Conservation (phyloP, 2,888 invertebrate species). For the Drosophila paramelanica region DNA sequence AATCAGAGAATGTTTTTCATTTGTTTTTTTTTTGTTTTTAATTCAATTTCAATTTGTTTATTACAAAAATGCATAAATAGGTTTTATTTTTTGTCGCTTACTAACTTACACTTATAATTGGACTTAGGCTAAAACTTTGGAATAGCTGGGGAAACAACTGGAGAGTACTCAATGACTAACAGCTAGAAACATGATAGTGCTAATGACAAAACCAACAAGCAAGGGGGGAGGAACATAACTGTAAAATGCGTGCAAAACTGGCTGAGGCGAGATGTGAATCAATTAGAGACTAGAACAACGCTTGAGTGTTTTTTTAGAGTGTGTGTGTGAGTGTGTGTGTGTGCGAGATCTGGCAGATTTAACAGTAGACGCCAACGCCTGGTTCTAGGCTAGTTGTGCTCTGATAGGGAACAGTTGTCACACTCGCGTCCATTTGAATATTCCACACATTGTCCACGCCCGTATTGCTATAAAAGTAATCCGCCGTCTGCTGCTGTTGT, state of each 20-base stretch:
- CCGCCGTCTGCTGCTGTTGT: constrained; percentile 65
- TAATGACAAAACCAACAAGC: constrained; percentile 63
- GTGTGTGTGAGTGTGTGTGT: constrained; percentile 2
- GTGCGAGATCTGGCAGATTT: constrained; percentile 45
- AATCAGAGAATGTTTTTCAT: too few relatives aligned
- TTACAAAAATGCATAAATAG: constrained; percentile 75
- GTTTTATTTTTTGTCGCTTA: constrained; percentile 33
- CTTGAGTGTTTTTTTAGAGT: constrained; percentile 56
- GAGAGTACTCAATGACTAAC: constrained; percentile 42
- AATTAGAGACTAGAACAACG: constrained; percentile 83
- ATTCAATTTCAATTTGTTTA: constrained; percentile 47
- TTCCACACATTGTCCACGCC: constrained; percentile 84
- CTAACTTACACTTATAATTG: constrained; percentile 42
- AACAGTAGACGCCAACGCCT: constrained; percentile 65
- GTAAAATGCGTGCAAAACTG: constrained; percentile 10
- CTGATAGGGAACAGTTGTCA: constrained; percentile 44
- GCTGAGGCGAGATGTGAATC: constrained; percentile 43
- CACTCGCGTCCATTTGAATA: constrained; percentile 80
- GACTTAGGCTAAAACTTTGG: constrained; percentile 68
- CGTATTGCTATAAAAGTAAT: constrained; percentile 84
- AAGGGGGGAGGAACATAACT: constrained; percentile 23
- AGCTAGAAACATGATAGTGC: constrained; percentile 60
- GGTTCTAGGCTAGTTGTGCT: constrained; percentile 40
- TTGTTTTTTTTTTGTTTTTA: too few relatives aligned
- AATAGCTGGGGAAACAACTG: constrained; percentile 74